Percentiles rank a stretch among this genome's conserved stretches.
phyloP scores from a whole-genome alignment of 2,888 invertebrate species.

The Sympetrum striolatum region DNA sequence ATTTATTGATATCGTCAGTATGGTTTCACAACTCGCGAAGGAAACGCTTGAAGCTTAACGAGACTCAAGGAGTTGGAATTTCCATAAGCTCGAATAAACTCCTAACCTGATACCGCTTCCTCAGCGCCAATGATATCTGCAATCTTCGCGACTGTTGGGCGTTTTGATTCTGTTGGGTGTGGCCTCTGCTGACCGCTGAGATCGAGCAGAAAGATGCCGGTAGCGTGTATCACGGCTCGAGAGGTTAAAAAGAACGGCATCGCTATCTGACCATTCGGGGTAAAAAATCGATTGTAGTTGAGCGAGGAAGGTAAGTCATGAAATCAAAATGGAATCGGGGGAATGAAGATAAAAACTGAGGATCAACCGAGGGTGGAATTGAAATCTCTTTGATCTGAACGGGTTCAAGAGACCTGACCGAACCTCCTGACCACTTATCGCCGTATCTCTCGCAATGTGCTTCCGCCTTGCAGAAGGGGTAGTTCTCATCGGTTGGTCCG shows the following conservation, averaged over 20 bases:
- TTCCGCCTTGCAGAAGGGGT: no score
- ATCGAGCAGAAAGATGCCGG: not conserved
- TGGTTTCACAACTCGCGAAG: no score
- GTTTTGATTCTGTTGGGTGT: not conserved
- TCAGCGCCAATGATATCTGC: not conserved
- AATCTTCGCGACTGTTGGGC: not conserved
- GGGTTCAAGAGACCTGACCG: no score
- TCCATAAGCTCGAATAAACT: not conserved
- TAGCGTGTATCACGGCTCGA: conserved; percentile 13
- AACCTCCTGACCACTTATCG: no score
- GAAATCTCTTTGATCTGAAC: no score
- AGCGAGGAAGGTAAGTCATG: not conserved
- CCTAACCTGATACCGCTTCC: not conserved
- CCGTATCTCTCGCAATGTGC: no score
- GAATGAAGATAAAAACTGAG: not conserved
- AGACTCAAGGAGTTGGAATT: no score
- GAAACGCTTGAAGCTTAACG: no score
- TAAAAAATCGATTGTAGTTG: not conserved
- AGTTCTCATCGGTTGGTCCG: no score
- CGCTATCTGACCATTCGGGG: not conserved
- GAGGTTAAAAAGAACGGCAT: not conserved
- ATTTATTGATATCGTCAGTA: no score
- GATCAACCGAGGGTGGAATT: not conserved
- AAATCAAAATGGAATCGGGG: not conserved
- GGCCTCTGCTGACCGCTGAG: not conserved